Evolutionary conservation across 2,888 invertebrate genomes (phyloP).

Genomic region (Notodonta dromedarius): DNA sequence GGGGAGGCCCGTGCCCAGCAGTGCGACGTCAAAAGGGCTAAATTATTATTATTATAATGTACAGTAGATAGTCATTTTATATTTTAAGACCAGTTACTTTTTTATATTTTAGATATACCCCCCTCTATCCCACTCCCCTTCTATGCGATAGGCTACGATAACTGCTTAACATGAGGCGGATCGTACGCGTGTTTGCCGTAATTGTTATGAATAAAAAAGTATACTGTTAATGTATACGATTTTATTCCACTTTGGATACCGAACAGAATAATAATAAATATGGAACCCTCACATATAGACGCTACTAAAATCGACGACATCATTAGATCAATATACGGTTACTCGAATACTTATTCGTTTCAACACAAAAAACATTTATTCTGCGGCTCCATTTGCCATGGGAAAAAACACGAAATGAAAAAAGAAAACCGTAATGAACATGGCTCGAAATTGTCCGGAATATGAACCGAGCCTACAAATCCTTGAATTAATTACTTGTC

Average conservation of each 20-base stretch:
- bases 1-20: no score
- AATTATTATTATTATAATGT: no score
- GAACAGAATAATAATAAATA: no score
- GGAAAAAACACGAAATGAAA: neutral
- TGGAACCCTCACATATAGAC: neutral
- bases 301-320: neutral
- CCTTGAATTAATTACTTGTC: slow-evolving; percentile 1
- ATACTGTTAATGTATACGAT: neutral
- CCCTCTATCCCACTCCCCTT: no score
- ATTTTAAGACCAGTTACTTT: no score
- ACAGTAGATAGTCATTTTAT: neutral
- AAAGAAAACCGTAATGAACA: neutral
- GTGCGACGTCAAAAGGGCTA: no score
- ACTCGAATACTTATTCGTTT: neutral
- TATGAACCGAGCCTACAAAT: neutral
- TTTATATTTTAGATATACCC: no score
- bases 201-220: no score
- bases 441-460: neutral
- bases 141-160: no score
- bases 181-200: no score
- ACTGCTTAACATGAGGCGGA: no score
- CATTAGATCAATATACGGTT: neutral
- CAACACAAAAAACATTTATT: neutral
- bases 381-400: neutral
- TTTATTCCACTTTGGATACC: neutral